phyloP scores from a whole-genome alignment of 2,888 invertebrate species.

The Polietes domitor region DNA sequence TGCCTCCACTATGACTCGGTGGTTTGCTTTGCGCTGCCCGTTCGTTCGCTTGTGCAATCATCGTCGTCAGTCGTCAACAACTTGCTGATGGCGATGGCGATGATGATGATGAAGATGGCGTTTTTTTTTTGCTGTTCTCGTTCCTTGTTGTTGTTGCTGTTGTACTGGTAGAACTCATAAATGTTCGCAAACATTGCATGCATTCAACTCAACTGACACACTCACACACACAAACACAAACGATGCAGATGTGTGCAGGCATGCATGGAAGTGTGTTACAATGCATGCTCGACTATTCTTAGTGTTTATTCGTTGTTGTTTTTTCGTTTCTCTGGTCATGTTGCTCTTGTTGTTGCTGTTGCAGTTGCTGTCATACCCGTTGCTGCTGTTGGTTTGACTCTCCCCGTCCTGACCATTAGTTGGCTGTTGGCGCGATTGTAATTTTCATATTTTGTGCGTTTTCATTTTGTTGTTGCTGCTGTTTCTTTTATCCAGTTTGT shows the following conservation, averaged over 20 bases:
- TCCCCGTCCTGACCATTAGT: conserved; percentile 4
- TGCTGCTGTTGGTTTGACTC: background rate
- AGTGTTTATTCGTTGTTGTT: conserved; percentile 33
- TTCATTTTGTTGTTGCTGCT: background rate
- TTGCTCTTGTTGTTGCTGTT: conserved; percentile 31
- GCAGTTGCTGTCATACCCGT: conserved; percentile 7
- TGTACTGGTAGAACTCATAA: conserved; percentile 49
- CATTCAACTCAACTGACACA: conserved; percentile 33
- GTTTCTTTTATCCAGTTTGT: conserved; percentile 36
- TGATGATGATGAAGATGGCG: conserved; percentile 41
- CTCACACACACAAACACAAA: conserved; percentile 3
- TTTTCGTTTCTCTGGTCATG: too few relatives aligned
- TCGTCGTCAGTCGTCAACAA: background rate
- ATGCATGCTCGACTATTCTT: conserved; percentile 41
- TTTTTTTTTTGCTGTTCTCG: conserved; percentile 48
- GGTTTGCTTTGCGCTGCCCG: background rate
- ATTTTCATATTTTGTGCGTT: conserved; percentile 4
- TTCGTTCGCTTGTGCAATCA: conserved; percentile 31
- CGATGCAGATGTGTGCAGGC: conserved; percentile 10
- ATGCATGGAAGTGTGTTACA: conserved; percentile 20
- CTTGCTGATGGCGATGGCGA: conserved; percentile 46
- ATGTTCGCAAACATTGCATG: conserved; percentile 67
- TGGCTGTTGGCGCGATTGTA: conserved; percentile 16
- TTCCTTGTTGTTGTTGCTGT: conserved; percentile 16
- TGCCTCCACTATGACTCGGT: conserved; percentile 34